Base-by-base conservation (phyloP, 2,113 vertebrate species). In the Salvelinus alpinus region DNA sequence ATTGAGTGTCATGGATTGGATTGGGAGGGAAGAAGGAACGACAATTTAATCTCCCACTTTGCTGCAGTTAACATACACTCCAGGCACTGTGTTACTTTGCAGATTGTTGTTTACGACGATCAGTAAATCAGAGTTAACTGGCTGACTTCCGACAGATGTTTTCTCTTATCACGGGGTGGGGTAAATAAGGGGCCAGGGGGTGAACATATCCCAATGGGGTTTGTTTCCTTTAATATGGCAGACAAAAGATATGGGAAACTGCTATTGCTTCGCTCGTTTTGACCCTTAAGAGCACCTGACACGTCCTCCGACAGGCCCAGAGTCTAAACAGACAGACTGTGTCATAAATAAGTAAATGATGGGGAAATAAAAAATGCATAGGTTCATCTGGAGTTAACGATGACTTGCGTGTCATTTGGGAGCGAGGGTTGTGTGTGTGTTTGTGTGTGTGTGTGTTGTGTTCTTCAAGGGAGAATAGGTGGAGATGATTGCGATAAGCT, bases 291-390 rank as follows among this genome's bases (percentile, higher is more conserved):
- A 71, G n/a, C 1, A 29, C 31, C 62, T 25, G 67, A 72, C 22
- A 65, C 65, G 4, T 54, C 59, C 24, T 25, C 14, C n/a, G 34
- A n/a, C 34, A 27, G 34, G 69, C 47, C 29, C 16, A 22, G 13
- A 24, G 31, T 75, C 62, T 38, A 34, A 31, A 31, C 74, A 83
- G 76, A 81, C 29, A 22, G 71, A 75, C 75, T 68, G 70, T 47
- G 51, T 76, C 69, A 75, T 79, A 38, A 81, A 83, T 79, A 73
- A 81, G 64, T 79, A 22, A 79, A 70, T 64, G 34, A 25, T 69
- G 47, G 44, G 76, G 69, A 9, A 81, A 73, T 74, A 34, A 77
- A 79, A 77, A 64, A 78, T 84, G 59, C 1, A 82, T 57, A 64
- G 59, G 66, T 82, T 85, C 72, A 78, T 75, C 60, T 71, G 67